Evolutionary conservation across 2,797 vertebrate genomes (phyloP), one percentile per base, ranked within the genome.

Genomic region (Menidia menidia): DNA sequence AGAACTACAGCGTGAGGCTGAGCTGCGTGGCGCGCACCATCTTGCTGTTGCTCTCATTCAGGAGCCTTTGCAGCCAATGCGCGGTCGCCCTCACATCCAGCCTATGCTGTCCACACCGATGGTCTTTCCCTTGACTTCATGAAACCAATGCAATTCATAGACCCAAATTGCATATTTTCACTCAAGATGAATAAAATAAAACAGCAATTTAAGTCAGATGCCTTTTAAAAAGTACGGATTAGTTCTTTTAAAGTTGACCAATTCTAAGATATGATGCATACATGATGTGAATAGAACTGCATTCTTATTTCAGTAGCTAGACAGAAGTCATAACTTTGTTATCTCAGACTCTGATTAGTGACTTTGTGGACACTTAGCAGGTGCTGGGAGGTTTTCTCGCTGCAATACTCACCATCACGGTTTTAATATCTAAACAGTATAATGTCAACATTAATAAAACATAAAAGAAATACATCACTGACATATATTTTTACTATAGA

Each of bases 31-130:
- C 60, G 82, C 85, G 18, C 80, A 85, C 83, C 81, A 80, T 85
- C 85, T 83, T 82, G 77, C 77, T 82, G 84, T 79, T 87, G 85
- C 82, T 84, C 76, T 83, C 78, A 73, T 81, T 81, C 84, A 82
- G 68, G 58, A 58, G 74, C 66, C 68, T 86, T 72, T 69, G 71
- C 82, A 42, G 79, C 79, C 75, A 39, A 64, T 81, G 74, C 80
- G 69, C 80, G 73, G 64, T 44, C 73, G 54, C 80, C 71, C 85
- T 83, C 84, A 85, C 75, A 67, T 55, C 43, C 74, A 70, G 62
- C 48, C 54, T 79, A 66, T 72, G 80, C 68, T 74, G 72, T 45
- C 42, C 43, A 41, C 48, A 54, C n/a, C 5, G 33, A 43, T 35
- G 44, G n/a, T 63, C 63, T 9, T 64, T 51, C 12, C 47, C 59